Evolutionary conservation across 2,888 invertebrate genomes (phyloP), one percentile per base, ranked within the genome.

Genomic region (Tenthredo distinguenda): DNA sequence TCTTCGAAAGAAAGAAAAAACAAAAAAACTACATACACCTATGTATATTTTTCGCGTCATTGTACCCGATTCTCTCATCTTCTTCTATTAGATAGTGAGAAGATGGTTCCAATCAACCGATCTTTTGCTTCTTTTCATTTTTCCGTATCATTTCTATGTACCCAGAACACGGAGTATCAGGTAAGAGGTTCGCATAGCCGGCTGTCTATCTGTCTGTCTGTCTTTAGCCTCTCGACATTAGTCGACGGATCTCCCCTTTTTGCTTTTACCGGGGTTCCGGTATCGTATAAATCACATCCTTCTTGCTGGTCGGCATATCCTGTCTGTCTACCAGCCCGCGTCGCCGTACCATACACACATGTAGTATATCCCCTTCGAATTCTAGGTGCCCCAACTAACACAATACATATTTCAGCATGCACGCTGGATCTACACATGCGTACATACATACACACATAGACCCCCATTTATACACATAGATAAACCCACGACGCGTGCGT

Each of bases 241-340:
- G 31, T 62, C 68, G n/a, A 71, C 43, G 68, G 81, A 71, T 82
- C 68, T 85, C 85, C 74, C 62, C 88, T 89, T 87, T 86, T 87
- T 88, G 87, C 87, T 87, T 86, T 86, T 85, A 76, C 68, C 86
- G 88, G 90, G 90, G 90, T 91, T 91, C 90, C 91, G 91, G 90
- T 91, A 90, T 91, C 90, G 90, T 89, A 91, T 92, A 93, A 93
- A 93, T 92, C 93, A 91, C 91, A 90, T 91, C 91, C 90, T 89
- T 89, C 90, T 89, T 89, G 88, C 88, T 86, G 87, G 65, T 62
- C 88, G 81, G 77, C 84, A 76, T 47, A 85, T 85, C 82, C 85
- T 82, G 85, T 85, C 85, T 81, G 79, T 68, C 79, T 58, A 68
- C 58, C 26, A 62, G 62, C 26, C 37, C 77, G 40, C 55, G 55